Percentiles rank a stretch among this genome's conserved stretches.
phyloP scores from a whole-genome alignment of 2,797 vertebrate genomes.

The Lepidocolaptes lacrymiger region DNA sequence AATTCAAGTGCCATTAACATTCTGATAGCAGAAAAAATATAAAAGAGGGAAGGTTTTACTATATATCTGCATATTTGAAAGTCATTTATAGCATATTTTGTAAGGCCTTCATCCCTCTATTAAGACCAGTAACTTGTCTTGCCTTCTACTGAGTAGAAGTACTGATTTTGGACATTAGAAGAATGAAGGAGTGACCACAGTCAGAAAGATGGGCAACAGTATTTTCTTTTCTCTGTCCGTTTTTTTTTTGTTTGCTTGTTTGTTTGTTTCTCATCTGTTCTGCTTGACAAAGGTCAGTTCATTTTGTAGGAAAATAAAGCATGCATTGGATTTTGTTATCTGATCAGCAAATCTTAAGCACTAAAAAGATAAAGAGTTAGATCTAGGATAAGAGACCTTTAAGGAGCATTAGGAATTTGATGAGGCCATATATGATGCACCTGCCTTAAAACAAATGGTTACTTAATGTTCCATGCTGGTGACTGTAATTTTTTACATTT shows the following conservation, averaged over 20 bases:
- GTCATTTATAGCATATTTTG: background rate
- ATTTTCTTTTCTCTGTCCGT: background rate
- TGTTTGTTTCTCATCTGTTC: background rate
- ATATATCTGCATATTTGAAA: background rate
- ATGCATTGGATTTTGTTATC: background rate
- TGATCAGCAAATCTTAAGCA: background rate
- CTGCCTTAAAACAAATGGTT: background rate
- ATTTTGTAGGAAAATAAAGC: background rate
- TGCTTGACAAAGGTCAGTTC: background rate
- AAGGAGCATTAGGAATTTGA: background rate
- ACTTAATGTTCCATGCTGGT: background rate
- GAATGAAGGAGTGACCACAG: background rate
- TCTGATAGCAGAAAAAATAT: background rate
- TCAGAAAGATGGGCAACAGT: background rate
- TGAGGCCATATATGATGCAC: background rate
- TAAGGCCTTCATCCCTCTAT: background rate
- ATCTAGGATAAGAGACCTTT: background rate
- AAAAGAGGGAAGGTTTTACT: background rate
- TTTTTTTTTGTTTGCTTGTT: background rate
- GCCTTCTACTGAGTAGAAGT: constrained; percentile 27
- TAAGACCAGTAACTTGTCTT: background rate
- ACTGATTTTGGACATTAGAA: background rate
- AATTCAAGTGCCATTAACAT: constrained; percentile 22
- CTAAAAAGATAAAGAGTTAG: background rate
- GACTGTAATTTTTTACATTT: background rate